These are phyloP conservation scores for Chitala chitala DNA, from an alignment of 2,113 vertebrate species.

Conservation along the genomic window DNA sequence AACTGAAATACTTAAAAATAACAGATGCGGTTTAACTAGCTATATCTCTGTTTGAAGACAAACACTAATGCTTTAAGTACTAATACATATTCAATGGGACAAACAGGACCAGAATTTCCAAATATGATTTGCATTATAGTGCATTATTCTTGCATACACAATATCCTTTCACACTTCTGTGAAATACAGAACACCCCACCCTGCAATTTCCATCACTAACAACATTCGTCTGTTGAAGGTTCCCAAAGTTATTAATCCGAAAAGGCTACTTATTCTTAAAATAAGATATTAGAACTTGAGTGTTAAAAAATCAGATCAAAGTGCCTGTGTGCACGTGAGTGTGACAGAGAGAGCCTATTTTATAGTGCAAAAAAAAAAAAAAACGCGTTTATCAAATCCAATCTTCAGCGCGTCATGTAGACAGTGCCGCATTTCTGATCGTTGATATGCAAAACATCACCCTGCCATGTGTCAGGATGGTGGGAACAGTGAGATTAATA, in stretches of 20 bases:
- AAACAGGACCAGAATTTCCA: too few species aligned
- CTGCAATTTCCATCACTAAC: too few species aligned
- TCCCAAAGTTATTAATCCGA: too few species aligned
- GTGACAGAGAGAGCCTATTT: neutral
- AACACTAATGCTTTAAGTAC: neutral
- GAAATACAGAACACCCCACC: too few species aligned
- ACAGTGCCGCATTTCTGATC: neutral
- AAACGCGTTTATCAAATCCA: neutral
- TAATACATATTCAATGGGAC: too few species aligned
- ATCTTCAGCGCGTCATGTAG: constrained; percentile 13
- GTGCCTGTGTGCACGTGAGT: neutral
- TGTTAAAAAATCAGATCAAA: too few species aligned
- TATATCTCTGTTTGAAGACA: neutral
- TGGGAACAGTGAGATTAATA: constrained; percentile 23
- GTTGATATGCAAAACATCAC: constrained; percentile 22
- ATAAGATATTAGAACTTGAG: too few species aligned
- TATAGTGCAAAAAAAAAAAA: neutral
- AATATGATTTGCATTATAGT: neutral
- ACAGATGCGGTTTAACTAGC: neutral
- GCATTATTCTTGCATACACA: too few species aligned
- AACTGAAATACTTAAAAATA: neutral
- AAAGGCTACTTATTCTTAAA: too few species aligned
- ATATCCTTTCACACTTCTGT: too few species aligned
- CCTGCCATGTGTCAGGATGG: constrained; percentile 17
- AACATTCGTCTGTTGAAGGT: too few species aligned